Evolutionary conservation across 30 jellyfish, hydroid and myxozoan species (phyloP), one percentile per base, ranked within the genome.

Genomic region (Hydractinia echinata): DNA sequence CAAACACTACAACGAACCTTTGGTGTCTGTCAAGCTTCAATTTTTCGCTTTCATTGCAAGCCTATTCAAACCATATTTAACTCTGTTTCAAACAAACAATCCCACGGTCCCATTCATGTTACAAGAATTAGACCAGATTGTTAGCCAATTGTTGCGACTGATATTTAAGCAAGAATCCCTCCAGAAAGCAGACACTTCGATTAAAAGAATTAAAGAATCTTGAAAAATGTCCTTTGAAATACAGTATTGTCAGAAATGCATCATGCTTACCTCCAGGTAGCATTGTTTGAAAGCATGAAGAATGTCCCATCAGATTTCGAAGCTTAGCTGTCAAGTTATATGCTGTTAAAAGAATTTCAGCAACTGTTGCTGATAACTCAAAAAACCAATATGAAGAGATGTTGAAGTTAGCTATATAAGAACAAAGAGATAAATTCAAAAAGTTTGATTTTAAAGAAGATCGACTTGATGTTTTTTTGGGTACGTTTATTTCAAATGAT

Each of bases 371-470:
- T 39, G 77, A 48, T 76, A 21, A 53, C 15, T 11, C 77, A 48
- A 39, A 73, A 14, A 11, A n/a, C 76, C 73, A 73, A 19, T 73
- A 10, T 48, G 83, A 73, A 10, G 83, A 73, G 83, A 11, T 11
- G 50, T 10, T 73, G 76, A 13, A 11, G n/a, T n/a, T n/a, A 50
- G 83, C 11, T 67, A 21, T 0, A 48, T 21, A 13, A 1, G 20
- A 21, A 10, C n/a, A 67, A 10, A 67, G 21, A 20, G 78, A 67
- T 15, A 20, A 67, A 3, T 67, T 67, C 50, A 13, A 0, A 15
- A 67, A 67, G 21, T 67, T 67, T 21, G 78, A 67, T 21, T 67
- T 1, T 10, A 67, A 20, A 67, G 21, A 15, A 13, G 50, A 67
- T 13, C 78, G 78, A 13, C 14, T 21, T 10, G 78, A 67, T 67